Evolutionary conservation across 2,113 vertebrate genomes (phyloP).

Genomic region (Pitta sordida): DNA sequence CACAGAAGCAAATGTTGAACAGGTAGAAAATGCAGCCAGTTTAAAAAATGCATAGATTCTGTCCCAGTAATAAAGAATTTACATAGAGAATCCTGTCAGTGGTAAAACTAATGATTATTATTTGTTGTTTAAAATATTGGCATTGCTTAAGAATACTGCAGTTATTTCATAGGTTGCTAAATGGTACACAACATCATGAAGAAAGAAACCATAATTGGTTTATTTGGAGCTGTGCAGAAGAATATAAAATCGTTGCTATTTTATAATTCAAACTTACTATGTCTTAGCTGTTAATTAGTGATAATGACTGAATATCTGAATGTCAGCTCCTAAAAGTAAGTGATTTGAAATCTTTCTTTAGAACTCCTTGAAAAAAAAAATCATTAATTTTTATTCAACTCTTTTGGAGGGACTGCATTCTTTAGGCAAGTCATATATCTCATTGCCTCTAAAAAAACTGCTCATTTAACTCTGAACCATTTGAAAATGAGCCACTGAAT

Average conservation of each 20-base stretch:
- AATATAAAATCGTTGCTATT: neutral
- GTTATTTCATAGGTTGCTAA: neutral
- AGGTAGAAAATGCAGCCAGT: neutral
- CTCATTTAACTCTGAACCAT: neutral
- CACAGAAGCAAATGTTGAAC: neutral
- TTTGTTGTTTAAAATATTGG: neutral
- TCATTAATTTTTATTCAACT: neutral
- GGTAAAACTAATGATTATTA: neutral
- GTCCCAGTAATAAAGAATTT: neutral
- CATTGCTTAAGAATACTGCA: neutral
- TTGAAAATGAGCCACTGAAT: neutral
- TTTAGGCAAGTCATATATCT: neutral
- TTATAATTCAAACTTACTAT: neutral
- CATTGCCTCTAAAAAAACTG: neutral
- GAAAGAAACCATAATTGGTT: neutral
- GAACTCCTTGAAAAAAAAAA: neutral
- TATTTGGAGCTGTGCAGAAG: neutral
- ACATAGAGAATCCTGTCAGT: neutral
- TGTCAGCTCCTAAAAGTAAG: neutral
- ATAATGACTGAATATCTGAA: neutral
- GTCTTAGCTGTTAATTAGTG: neutral
- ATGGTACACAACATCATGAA: neutral
- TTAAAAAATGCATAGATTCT: neutral
- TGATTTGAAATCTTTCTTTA: neutral
- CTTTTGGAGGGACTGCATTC: neutral